Evolutionary conservation across 2,113 vertebrate species (phyloP), one percentile per base, ranked within the genome.

Genomic region (Rhipidura dahli): DNA sequence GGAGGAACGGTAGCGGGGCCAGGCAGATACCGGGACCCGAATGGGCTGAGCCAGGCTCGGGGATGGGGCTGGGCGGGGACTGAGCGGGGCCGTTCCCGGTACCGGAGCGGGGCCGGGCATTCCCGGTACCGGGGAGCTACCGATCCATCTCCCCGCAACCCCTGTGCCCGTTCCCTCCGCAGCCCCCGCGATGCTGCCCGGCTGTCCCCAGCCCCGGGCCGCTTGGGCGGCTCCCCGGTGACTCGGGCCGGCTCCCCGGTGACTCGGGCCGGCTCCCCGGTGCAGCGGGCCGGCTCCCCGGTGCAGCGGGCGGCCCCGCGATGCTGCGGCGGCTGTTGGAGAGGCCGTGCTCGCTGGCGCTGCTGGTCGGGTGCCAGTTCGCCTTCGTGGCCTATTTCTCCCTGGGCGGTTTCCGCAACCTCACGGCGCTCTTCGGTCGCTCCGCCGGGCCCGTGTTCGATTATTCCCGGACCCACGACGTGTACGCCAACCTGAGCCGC

Each of bases 341-440:
- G 47, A 97, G 98, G 76, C 99, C 99, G 5, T 99, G 99, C 94
- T 99, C 99, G 1, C 95, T 99, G 89, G 98, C 98, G 80, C 97
- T 99, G 96, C 98, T 99, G 39, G 98, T 99, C 71, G 99, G 99
- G 76, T 99, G 99, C 97, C 99, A 99, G 98, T 99, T 99, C 95
- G 98, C 98, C 3, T 99, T 99, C 97, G 99, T 99, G 95, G 98
- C 99, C 26, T 99, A 99, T 71, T 99, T 99, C 94, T 99, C 99
- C 7, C 97, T 99, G 4, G 99, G 99, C 1, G 99, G 99, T 20
- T 99, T 99, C 96, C 98, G 98, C 42, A 99, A 98, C 82, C 97
- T 99, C 53, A 98, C 98, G 50, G 98, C 99, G 10, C 98, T 99
- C 6, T 98, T 99, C 87, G 98, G 98, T 23, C 98, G 98, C 90